A percentile compares a stretch with the other conserved stretches of the same genome.
phyloP scores from a whole-genome alignment of 2,797 vertebrate genomes.

The Melopsittacus undulatus region DNA sequence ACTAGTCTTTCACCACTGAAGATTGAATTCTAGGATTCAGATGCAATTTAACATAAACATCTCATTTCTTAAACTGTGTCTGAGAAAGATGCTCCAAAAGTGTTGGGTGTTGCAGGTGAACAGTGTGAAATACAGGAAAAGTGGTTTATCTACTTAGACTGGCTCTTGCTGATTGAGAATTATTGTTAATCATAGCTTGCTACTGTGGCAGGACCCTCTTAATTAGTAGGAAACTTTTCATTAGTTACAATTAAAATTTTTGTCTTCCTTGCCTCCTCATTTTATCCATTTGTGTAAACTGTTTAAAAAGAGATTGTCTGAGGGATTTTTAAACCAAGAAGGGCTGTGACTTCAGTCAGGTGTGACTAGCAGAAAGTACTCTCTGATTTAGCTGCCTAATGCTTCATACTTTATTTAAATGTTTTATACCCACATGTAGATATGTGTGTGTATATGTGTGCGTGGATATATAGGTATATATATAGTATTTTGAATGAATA shows the following conservation, averaged over 20 bases:
- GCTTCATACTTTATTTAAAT: not conserved
- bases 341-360: not conserved
- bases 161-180: not conserved
- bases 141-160: not conserved
- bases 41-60: not conserved
- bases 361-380: not conserved
- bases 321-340: not conserved
- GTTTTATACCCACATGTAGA: not conserved
- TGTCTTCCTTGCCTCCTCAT: not conserved
- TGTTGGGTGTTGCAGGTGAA: not conserved
- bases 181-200: not conserved
- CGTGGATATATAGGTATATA: not conserved
- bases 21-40: not conserved
- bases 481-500: not conserved
- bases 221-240: not conserved
- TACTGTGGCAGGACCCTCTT: not conserved
- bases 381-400: not conserved
- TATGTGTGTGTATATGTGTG: accelerated
- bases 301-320: not conserved
- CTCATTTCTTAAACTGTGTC: not conserved
- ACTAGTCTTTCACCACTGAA: constrained; percentile 33
- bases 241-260: not conserved
- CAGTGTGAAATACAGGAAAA: not conserved
- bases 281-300: not conserved
- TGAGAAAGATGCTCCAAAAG: not conserved